Base-by-base conservation (phyloP, 2,113 vertebrate species). In the Rhabdomys dilectus region DNA sequence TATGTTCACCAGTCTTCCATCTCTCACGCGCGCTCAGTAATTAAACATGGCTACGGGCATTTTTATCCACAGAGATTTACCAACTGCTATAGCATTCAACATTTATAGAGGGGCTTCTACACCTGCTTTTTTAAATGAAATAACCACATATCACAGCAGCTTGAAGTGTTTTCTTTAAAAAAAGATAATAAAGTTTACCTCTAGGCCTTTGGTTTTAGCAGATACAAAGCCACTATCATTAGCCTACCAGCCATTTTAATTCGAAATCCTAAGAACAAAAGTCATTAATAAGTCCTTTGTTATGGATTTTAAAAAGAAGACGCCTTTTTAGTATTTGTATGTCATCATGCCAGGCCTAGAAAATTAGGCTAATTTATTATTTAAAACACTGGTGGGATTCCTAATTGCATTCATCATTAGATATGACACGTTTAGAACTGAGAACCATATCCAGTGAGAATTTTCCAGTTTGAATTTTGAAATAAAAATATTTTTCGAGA, bases 401-500 rank as follows among this genome's bases (percentile, higher is more conserved):
- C 98, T 99, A 99, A 99, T 99, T 99, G 98, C 98, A 98, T 99
- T 98, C 98, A 98, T 99, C 99, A 99, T 99, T 99, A 99, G 98
- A 98, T 98, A 98, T 99, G 99, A 99, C 99, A 99, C 98, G 97
- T 99, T 99, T 99, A 98, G 98, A 98, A 98, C 98, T 82, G 97
- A 98, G 98, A 98, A 98, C 98, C 96, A 96, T 99, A 99, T 98
- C 99, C 98, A 98, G 98, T 98, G 98, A 99, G 98, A 99, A 99
- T 99, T 99, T 99, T 98, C 98, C 98, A 98, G 98, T 99, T 99
- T 98, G 98, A 99, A 99, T 99, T 99, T 99, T 99, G 98, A 99
- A 99, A 99, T 99, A 99, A 99, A 99, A 99, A 99, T 99, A 99
- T 99, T 99, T 99, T 99, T 99, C 98, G 98, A 99, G 98, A 99